Conservation (phyloP, 2,113 vertebrate species). For the Crotalus helleri region DNA sequence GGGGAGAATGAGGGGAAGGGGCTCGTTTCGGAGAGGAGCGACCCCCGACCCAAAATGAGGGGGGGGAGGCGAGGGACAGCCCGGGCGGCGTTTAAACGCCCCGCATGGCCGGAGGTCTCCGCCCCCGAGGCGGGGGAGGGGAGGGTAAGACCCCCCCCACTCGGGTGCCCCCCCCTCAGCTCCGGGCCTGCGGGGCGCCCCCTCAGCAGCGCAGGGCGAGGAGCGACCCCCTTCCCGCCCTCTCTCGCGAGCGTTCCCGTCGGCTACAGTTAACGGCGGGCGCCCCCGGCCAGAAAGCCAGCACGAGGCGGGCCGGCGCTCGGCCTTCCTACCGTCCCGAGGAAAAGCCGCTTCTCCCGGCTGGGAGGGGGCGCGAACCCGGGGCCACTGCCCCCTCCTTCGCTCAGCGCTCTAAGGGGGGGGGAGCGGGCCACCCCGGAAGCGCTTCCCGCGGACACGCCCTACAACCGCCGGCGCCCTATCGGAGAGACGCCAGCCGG, state of each 20-base stretch:
- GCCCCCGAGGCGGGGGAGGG: background rate
- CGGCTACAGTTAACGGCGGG: background rate
- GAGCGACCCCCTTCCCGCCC: background rate
- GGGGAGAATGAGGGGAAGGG: no score
- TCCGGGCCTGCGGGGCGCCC: background rate
- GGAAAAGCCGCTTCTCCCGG: background rate
- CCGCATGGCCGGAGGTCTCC: background rate
- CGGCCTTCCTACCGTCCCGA: background rate
- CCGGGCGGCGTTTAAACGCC: background rate
- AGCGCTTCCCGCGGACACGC: slow-evolving; percentile 21
- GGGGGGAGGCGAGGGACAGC: no score
- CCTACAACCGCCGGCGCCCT: slow-evolving; percentile 3
- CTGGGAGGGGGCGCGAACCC: slow-evolving; percentile 11
- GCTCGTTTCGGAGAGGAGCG: background rate
- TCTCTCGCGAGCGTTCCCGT: background rate
- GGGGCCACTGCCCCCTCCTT: slow-evolving; percentile 23
- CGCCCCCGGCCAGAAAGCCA: background rate
- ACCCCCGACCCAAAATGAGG: background rate
- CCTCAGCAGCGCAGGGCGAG: background rate
- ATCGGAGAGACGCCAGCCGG: slow-evolving; percentile 32
- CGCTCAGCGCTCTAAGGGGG: background rate
- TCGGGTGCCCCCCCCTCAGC: background rate
- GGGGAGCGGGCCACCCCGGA: slow-evolving; percentile 31
- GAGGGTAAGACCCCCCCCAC: background rate
- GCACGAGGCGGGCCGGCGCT: background rate